A percentile compares a stretch with the other conserved stretches of the same genome.
phyloP scores from a whole-genome alignment of 2,888 invertebrate species.

The Dioctria linearis region DNA sequence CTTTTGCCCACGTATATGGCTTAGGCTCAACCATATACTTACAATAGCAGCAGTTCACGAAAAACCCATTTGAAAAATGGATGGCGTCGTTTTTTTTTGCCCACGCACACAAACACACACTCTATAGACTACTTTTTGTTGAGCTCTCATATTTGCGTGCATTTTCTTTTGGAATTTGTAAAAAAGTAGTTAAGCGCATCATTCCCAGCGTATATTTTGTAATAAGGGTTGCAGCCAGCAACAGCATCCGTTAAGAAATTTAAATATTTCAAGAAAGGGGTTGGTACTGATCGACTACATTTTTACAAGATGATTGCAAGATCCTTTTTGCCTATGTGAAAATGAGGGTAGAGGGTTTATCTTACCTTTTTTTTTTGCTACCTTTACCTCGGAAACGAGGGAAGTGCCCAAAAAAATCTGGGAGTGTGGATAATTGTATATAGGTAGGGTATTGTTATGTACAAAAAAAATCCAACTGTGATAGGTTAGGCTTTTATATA shows the following conservation, averaged over 20 bases:
- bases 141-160: slow-evolving; percentile 48
- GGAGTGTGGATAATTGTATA: too few species aligned
- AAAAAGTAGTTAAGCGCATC: slow-evolving; percentile 12
- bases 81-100: slow-evolving; percentile 51
- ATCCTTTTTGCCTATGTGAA: too few species aligned
- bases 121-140: slow-evolving; percentile 56
- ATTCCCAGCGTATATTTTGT: background rate
- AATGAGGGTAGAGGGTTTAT: too few species aligned
- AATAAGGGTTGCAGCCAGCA: background rate
- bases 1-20: slow-evolving; percentile 17
- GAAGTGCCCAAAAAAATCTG: too few species aligned
- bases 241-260: background rate
- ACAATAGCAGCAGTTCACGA: slow-evolving; percentile 2
- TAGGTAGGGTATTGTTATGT: too few species aligned
- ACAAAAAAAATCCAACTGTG: too few species aligned
- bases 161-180: slow-evolving; percentile 49
- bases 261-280: too few species aligned
- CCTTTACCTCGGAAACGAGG: too few species aligned
- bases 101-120: background rate
- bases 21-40: background rate
- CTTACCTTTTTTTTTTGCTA: too few species aligned
- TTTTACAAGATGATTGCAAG: too few species aligned
- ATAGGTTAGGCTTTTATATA: too few species aligned
- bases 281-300: too few species aligned
- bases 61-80: slow-evolving; percentile 38